A percentile compares a stretch with the other conserved stretches of the same genome.
Evolutionary conservation across 2,888 invertebrate genomes (phyloP).

Genomic region (Macrosoma leucophasiata): DNA sequence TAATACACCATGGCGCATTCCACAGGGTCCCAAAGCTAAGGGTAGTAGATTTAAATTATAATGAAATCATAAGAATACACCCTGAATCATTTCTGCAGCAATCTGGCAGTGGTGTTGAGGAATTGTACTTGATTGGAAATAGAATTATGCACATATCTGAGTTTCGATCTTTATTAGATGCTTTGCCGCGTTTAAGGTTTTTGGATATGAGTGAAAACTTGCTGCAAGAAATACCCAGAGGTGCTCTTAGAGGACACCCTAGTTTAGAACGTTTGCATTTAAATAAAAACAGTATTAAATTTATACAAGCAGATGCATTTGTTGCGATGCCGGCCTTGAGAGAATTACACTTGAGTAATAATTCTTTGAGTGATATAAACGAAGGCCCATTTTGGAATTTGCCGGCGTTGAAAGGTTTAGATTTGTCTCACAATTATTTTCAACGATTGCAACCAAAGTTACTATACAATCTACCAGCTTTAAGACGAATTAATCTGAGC

Average conservation of each 20-base stretch:
- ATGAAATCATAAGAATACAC: constrained; percentile 84
- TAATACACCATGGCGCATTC: constrained; percentile 87
- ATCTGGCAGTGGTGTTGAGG: constrained; percentile 84
- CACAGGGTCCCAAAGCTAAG: constrained; percentile 84
- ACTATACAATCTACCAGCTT: constrained; percentile 83
- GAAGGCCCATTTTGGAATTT: constrained; percentile 89
- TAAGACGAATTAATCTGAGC: constrained; percentile 85
- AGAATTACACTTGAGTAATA: constrained; percentile 88
- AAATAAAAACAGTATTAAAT: constrained; percentile 84
- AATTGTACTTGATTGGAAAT: constrained; percentile 84
- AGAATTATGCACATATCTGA: constrained; percentile 85
- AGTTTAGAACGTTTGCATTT: constrained; percentile 87
- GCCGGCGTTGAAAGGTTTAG: constrained; percentile 88
- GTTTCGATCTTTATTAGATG: constrained; percentile 83
- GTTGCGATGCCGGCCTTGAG: constrained; percentile 88
- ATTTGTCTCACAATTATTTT: constrained; percentile 85
- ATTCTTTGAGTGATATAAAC: constrained; percentile 83
- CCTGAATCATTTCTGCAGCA: constrained; percentile 88
- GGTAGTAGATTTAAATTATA: constrained; percentile 84
- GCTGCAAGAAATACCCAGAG: constrained; percentile 85
- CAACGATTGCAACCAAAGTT: constrained; percentile 81
- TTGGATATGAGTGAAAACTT: constrained; percentile 87
- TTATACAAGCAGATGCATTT: constrained; percentile 86
- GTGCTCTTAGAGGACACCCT: constrained; percentile 85
- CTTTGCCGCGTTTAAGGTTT: constrained; percentile 84